Conservation (phyloP, 2,113 vertebrate species). For the Passer domesticus region DNA sequence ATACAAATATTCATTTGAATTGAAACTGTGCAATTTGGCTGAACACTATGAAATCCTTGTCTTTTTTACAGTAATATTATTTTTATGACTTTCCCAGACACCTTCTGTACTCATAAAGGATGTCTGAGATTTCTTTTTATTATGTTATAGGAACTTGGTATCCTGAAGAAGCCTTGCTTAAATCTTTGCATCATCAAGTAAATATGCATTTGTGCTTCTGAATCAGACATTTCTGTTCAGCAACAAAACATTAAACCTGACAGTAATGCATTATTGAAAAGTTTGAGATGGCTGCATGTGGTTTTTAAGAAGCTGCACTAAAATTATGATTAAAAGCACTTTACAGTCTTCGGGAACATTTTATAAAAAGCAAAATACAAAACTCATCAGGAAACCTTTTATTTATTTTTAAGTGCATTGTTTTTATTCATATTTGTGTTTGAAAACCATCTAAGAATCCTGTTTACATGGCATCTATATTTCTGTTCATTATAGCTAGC, state of each 20-base stretch:
- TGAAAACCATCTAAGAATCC: background rate
- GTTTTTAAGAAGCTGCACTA: constrained; percentile 25
- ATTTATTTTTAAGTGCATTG: background rate
- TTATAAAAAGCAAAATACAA: background rate
- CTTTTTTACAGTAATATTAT: background rate
- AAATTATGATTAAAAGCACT: constrained; percentile 31
- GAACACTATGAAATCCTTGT: background rate
- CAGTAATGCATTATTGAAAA: constrained; percentile 35
- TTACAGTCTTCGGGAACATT: background rate
- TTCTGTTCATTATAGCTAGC: background rate
- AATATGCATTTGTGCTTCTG: background rate
- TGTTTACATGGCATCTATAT: background rate
- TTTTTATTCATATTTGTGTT: background rate
- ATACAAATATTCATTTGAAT: background rate
- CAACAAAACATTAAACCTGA: constrained; percentile 27
- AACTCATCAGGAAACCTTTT: constrained; percentile 14
- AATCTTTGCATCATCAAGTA: background rate
- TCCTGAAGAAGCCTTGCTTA: background rate
- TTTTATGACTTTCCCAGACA: constrained; percentile 20
- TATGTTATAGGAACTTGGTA: constrained; percentile 6
- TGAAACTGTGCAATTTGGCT: background rate
- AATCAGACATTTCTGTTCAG: constrained; percentile 9
- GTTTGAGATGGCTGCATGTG: constrained; percentile 4
- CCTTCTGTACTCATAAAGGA: constrained; percentile 2
- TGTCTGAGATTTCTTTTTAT: constrained; percentile 11